phyloP scores from a whole-genome alignment of 2,888 invertebrate species.

The Clunio marinus region DNA sequence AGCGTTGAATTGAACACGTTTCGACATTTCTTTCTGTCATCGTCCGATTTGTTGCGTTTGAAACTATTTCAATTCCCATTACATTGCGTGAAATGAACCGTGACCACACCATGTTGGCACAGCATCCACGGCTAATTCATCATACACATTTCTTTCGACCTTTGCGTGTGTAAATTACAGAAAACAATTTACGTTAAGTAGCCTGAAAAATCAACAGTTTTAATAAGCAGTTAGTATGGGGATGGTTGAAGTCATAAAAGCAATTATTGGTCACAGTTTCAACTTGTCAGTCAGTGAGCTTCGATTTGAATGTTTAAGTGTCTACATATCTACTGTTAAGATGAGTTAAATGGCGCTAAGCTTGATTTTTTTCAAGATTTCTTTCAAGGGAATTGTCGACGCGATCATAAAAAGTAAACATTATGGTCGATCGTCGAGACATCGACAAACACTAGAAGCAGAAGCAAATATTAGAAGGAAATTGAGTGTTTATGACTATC shows the following conservation, averaged over 20 bases:
- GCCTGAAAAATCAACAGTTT: slow-evolving; percentile 15
- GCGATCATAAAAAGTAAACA: slow-evolving; percentile 15
- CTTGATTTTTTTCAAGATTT: no score
- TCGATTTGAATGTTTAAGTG: no score
- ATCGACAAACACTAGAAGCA: slow-evolving; percentile 23
- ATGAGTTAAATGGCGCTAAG: no score
- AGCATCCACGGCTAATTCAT: slow-evolving; percentile 21
- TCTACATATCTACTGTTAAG: no score
- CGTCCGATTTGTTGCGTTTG: slow-evolving; percentile 21
- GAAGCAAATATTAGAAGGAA: not conserved
- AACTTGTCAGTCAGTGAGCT: not conserved
- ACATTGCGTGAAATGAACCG: slow-evolving; percentile 22
- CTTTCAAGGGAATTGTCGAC: no score
- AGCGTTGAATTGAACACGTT: slow-evolving; percentile 2
- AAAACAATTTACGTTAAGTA: slow-evolving; percentile 19
- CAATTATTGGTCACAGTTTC: slow-evolving; percentile 21
- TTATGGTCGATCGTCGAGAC: slow-evolving; percentile 12
- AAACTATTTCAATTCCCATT: not conserved
- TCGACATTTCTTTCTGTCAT: no score
- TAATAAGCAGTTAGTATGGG: not conserved
- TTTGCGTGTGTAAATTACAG: slow-evolving; percentile 21
- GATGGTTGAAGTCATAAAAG: slow-evolving; percentile 1
- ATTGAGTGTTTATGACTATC: slow-evolving; percentile 8
- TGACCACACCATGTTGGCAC: slow-evolving; percentile 2
- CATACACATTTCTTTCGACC: not conserved